phyloP scores from a whole-genome alignment of 2,113 vertebrate species.

The Ramphastos sulfuratus region DNA sequence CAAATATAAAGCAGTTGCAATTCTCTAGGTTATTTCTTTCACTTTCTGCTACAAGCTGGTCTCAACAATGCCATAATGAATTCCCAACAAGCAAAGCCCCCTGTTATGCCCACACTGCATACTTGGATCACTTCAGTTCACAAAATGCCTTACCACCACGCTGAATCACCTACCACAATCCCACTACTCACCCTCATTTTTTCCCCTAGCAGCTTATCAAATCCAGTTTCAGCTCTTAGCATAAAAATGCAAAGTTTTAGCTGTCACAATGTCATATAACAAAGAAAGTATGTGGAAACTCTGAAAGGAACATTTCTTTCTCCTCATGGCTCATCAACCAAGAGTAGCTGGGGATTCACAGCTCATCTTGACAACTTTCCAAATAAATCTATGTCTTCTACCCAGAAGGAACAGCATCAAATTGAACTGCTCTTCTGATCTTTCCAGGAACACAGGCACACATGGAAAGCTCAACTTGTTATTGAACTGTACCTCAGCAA shows the following conservation, averaged over 20 bases:
- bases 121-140: background rate
- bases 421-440: background rate
- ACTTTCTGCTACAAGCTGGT: background rate
- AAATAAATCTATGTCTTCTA: background rate
- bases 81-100: background rate
- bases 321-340: background rate
- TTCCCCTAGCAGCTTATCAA: background rate
- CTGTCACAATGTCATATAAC: background rate
- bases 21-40: background rate
- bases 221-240: background rate
- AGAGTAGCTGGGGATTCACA: background rate
- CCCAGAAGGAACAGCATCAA: fast-evolving
- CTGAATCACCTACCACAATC: background rate
- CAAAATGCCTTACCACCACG: background rate
- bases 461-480: background rate
- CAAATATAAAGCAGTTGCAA: background rate
- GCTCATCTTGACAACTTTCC: background rate
- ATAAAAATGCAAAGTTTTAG: background rate
- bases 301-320: background rate
- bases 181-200: background rate
- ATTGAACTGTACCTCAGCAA: conserved; percentile 87
- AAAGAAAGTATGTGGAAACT: background rate
- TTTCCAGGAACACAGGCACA: background rate
- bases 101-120: background rate
- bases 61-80: background rate